These are phyloP conservation scores for Dipus sagitta DNA, from an alignment of 2,797 vertebrate species.

Conservation along the genomic window DNA sequence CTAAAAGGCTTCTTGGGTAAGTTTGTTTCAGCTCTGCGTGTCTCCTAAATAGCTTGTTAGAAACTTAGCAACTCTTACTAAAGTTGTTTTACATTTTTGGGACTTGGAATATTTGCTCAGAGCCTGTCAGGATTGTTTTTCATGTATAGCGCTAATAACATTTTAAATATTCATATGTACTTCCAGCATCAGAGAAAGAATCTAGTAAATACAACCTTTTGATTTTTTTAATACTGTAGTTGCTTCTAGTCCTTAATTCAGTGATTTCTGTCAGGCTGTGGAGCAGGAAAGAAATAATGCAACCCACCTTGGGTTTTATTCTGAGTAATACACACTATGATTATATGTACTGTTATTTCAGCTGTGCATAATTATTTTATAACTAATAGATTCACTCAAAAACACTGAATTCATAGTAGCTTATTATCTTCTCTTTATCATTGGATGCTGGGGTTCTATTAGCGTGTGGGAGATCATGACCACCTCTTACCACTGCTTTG, in stretches of 20 bases:
- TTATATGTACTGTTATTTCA: constrained; percentile 30
- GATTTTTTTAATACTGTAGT: not conserved
- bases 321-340: not conserved
- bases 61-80: constrained; percentile 48
- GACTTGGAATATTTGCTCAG: constrained; percentile 45
- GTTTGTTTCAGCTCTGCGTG: not conserved
- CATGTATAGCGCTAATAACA: not conserved
- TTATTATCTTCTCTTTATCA: constrained; percentile 49
- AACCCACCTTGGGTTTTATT: constrained; percentile 24
- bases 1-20: constrained; percentile 12
- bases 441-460: not conserved
- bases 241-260: constrained; percentile 11
- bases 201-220: constrained; percentile 14
- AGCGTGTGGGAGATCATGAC: not conserved
- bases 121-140: constrained; percentile 14
- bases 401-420: not conserved
- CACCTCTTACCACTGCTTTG: not conserved
- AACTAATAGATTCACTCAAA: not conserved
- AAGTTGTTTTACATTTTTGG: constrained; percentile 45
- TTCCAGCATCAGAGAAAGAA: not conserved
- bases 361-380: not conserved
- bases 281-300: not conserved
- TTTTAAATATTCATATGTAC: constrained; percentile 47
- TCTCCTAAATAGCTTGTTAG: not conserved
- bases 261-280: not conserved